Evolutionary conservation across 2,113 vertebrate species (phyloP).

Genomic region (Cyphomyrus plagiostoma): DNA sequence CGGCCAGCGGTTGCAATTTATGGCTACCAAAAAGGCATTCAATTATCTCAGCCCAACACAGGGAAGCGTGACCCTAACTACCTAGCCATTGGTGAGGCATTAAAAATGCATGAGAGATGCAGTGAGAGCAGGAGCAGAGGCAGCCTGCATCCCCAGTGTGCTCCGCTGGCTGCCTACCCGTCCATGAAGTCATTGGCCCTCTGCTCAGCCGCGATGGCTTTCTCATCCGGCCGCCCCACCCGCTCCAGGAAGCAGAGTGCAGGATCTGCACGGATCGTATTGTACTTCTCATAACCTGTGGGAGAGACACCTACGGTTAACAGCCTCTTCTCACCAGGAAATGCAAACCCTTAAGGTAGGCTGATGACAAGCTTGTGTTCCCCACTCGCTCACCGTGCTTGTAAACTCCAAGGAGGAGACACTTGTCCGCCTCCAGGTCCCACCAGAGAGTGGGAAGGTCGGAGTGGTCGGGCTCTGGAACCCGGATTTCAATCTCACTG

Average conservation of each 20-base stretch:
- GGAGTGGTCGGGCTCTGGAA: constrained; percentile 89
- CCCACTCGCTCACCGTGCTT: constrained; percentile 81
- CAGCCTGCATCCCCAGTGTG: neutral
- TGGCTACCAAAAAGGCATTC: neutral
- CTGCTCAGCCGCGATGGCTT: constrained; percentile 94
- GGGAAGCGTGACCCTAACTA: neutral
- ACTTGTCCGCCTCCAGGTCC: constrained; percentile 88
- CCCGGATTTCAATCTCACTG: constrained; percentile 92
- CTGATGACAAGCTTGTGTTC: neutral
- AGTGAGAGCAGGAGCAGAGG: neutral
- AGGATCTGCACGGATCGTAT: constrained; percentile 90
- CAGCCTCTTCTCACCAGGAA: neutral
- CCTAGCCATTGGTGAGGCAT: neutral
- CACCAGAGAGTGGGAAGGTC: constrained; percentile 92
- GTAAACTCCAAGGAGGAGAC: constrained; percentile 87
- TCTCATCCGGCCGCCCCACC: constrained; percentile 91
- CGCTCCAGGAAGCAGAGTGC: constrained; percentile 87
- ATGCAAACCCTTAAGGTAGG: neutral
- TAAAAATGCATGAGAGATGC: neutral
- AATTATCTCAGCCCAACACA: neutral
- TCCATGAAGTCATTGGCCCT: constrained; percentile 93
- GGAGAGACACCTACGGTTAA: constrained; percentile 5
- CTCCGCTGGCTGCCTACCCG: constrained; percentile 64
- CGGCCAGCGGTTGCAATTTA: neutral
- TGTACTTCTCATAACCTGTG: constrained; percentile 96